A percentile compares a stretch with the other conserved stretches of the same genome.
These are phyloP conservation scores for Excalfactoria chinensis DNA, from an alignment of 2,113 vertebrate species.

Conservation along the genomic window DNA sequence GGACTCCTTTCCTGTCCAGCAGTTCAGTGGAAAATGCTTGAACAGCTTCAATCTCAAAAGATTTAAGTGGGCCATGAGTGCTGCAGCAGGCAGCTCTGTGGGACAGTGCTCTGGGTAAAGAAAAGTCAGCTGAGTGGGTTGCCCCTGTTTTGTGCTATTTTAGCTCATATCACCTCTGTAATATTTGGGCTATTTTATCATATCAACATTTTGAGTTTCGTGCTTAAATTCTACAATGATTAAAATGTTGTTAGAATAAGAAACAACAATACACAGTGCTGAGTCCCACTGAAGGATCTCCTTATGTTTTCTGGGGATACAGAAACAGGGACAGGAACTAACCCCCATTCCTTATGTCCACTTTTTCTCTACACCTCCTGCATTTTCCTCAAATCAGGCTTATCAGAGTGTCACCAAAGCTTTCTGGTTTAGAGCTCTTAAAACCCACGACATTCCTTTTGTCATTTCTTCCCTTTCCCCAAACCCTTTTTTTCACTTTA, in stretches of 20 bases:
- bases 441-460: neutral
- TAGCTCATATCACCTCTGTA: neutral
- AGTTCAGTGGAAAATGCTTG: neutral
- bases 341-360: fast-evolving
- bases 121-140: neutral
- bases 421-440: neutral
- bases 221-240: neutral
- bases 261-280: neutral
- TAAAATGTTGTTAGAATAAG: neutral
- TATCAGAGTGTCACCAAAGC: neutral
- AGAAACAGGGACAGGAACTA: neutral
- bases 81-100: fast-evolving
- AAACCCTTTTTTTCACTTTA: neutral
- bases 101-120: neutral
- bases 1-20: neutral
- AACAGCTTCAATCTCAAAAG: neutral
- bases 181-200: neutral
- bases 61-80: fast-evolving
- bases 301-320: neutral
- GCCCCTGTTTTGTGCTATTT: neutral
- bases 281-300: neutral
- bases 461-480: neutral
- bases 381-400: neutral
- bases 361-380: neutral
- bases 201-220: neutral